phyloP scores from a whole-genome alignment of 2,888 invertebrate genomes.

The Pheosia gnoma region DNA sequence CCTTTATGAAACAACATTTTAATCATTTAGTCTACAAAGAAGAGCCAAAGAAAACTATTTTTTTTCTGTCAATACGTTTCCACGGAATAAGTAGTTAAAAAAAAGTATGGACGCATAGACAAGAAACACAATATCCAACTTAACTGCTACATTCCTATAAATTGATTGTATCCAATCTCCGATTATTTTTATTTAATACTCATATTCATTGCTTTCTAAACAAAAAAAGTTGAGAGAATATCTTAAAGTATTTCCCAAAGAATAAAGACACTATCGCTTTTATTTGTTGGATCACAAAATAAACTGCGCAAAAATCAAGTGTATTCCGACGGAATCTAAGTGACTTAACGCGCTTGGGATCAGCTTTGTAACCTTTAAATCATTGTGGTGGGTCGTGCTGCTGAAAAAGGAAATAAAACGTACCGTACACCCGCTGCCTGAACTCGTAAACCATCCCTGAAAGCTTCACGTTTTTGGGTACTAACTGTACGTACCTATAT shows the following conservation, averaged over 20 bases:
- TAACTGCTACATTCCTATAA: no score
- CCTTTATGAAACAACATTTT: no score
- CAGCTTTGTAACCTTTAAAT: constrained; percentile 12
- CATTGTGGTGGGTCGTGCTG: constrained; percentile 5
- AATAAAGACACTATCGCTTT: neutral
- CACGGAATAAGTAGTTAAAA: no score
- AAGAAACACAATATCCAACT: no score
- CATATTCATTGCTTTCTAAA: neutral
- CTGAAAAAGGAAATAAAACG: constrained; percentile 12
- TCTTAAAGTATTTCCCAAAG: neutral
- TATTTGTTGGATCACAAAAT: neutral
- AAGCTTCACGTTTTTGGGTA: neutral
- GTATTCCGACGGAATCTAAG: neutral
- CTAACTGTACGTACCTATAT: neutral
- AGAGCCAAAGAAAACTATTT: no score
- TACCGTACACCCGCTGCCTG: neutral
- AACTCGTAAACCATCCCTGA: neutral
- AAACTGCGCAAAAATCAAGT: neutral
- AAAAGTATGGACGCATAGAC: no score
- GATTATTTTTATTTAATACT: no score
- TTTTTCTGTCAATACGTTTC: no score
- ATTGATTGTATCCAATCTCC: no score
- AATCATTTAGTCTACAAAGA: no score
- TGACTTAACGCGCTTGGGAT: neutral
- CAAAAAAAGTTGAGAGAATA: neutral